These are phyloP conservation scores for Pseudomyrmex cubaensis DNA, from an alignment of 1,140 invertebrate genomes.

Conservation along the genomic window DNA sequence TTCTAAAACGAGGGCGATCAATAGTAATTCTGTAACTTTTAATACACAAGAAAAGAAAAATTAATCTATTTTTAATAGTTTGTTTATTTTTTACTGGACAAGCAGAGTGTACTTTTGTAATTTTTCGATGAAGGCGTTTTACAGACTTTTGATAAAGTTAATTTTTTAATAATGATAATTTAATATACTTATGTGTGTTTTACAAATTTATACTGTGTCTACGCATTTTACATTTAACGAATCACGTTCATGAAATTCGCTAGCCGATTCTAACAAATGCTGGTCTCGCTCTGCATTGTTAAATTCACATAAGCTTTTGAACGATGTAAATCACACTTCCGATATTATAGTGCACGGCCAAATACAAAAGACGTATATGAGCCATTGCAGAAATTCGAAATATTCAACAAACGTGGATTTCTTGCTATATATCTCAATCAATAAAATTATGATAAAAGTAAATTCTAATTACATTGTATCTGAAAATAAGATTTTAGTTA, in stretches of 20 bases:
- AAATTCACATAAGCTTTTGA: slow-evolving; percentile 47
- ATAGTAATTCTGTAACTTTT: neutral
- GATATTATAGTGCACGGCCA: neutral
- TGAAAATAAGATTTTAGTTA: neutral
- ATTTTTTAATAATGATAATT: neutral
- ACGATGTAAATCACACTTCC: slow-evolving; percentile 46
- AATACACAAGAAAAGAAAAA: neutral
- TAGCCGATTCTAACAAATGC: slow-evolving; percentile 7
- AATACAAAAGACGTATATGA: slow-evolving; percentile 15
- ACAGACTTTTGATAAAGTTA: neutral
- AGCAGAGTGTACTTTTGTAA: neutral
- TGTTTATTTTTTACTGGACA: neutral
- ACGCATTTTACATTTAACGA: neutral
- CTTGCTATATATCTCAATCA: too few species aligned
- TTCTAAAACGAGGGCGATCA: neutral
- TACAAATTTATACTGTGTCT: neutral
- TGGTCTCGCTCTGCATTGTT: slow-evolving; percentile 37
- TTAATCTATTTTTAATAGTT: slow-evolving; percentile 5
- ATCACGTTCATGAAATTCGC: slow-evolving; percentile 39
- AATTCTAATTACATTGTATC: slow-evolving; percentile 44
- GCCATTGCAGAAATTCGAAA: slow-evolving; percentile 43
- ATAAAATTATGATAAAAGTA: slow-evolving; percentile 49
- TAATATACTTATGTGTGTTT: neutral
- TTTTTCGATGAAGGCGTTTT: neutral
- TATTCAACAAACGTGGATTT: slow-evolving; percentile 28